Conservation (phyloP, 2,797 vertebrate genomes). For the Eidolon dupreanum region DNA sequence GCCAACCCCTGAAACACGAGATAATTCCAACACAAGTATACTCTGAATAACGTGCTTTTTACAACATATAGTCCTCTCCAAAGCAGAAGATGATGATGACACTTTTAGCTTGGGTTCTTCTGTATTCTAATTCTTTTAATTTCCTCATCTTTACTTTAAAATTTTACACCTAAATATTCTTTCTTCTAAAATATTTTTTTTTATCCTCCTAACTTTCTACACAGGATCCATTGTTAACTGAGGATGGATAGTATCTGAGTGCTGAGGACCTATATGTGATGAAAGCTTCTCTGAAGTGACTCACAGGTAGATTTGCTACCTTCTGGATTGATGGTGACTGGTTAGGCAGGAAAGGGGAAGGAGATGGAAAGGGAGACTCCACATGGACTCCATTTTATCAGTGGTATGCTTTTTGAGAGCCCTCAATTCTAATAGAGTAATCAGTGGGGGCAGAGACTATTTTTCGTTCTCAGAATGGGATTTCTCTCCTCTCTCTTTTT, state of each 20-base stretch:
- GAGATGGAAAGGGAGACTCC: neutral
- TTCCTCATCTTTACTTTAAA: neutral
- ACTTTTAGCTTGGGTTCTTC: slow-evolving; percentile 2
- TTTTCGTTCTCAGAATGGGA: neutral
- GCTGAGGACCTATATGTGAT: neutral
- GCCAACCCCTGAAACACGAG: neutral
- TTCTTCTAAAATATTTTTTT: neutral
- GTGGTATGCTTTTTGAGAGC: neutral
- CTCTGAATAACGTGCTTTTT: neutral
- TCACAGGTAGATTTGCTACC: neutral
- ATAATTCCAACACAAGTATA: neutral
- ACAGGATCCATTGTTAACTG: neutral
- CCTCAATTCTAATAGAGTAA: neutral
- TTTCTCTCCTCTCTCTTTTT: neutral
- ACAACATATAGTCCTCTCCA: neutral
- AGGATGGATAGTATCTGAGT: neutral
- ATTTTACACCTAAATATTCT: neutral
- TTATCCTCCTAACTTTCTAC: neutral
- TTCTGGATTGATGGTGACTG: neutral
- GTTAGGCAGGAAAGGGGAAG: neutral
- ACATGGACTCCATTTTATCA: neutral
- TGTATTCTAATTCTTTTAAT: neutral
- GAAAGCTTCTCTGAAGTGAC: slow-evolving; percentile 24
- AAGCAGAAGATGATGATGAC: neutral
- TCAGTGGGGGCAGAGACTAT: neutral